A percentile compares a stretch with the other conserved stretches of the same genome.
phyloP scores from a whole-genome alignment of 2,113 vertebrate species.

The Silurus glanis region DNA sequence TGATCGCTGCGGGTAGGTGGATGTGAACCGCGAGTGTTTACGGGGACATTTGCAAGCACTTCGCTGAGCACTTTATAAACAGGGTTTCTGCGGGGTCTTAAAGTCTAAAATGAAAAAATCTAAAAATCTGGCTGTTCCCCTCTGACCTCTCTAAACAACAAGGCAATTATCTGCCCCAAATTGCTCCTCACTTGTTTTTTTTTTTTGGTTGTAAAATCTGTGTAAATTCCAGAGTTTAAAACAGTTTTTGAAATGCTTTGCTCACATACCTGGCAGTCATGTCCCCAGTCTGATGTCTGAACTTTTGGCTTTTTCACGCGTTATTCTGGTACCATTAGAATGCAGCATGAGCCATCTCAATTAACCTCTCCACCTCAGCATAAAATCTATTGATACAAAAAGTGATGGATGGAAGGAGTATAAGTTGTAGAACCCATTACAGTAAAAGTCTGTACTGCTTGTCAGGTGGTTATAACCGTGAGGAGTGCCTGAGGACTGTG shows the following conservation, averaged over 20 bases:
- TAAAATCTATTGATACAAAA: too few species aligned
- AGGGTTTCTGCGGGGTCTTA: too few species aligned
- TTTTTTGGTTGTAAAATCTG: neutral
- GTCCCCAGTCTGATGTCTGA: neutral
- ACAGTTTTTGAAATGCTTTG: neutral
- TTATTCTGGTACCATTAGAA: too few species aligned
- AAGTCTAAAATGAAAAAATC: too few species aligned
- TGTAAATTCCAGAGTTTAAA: neutral
- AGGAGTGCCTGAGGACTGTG: conserved; percentile 95
- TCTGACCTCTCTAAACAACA: neutral
- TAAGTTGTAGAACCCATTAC: neutral
- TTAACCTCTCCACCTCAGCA: too few species aligned
- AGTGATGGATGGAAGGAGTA: too few species aligned
- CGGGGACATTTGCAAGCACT: neutral
- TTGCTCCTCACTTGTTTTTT: neutral
- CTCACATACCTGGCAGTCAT: neutral
- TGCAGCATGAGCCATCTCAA: too few species aligned
- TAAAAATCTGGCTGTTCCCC: neutral
- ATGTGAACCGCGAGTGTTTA: too few species aligned
- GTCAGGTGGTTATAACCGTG: conserved; percentile 94
- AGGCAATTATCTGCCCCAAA: neutral
- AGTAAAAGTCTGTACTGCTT: neutral
- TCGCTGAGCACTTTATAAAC: neutral
- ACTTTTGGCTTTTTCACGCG: neutral
- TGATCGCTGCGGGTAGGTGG: conserved; percentile 88